Evolutionary conservation across 1,140 invertebrate species (phyloP).

Genomic region (Popillia japonica): DNA sequence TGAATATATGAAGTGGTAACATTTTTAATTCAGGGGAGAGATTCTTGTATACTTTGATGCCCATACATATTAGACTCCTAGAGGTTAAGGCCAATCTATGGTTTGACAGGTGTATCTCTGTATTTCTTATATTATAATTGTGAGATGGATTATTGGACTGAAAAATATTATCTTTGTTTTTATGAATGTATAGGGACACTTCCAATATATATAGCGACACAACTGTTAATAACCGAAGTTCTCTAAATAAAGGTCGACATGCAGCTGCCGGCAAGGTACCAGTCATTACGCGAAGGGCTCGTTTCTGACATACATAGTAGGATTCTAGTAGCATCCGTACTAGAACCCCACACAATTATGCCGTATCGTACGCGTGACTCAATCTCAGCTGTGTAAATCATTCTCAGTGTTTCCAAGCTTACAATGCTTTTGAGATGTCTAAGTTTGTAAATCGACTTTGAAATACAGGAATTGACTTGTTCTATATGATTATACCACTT

Average conservation of each 20-base stretch:
- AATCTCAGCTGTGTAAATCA: background rate
- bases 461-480: background rate
- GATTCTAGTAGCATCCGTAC: background rate
- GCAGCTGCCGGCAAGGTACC: background rate
- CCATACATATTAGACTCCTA: background rate
- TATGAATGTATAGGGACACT: background rate
- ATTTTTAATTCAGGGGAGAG: background rate
- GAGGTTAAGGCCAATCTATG: background rate
- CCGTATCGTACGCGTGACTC: background rate
- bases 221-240: background rate
- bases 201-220: background rate
- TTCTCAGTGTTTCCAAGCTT: background rate
- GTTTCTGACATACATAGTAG: background rate
- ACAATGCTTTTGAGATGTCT: background rate
- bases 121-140: slow-evolving; percentile 4
- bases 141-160: background rate
- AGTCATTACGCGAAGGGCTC: background rate
- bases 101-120: background rate
- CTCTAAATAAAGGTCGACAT: background rate
- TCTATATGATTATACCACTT: background rate
- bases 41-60: background rate
- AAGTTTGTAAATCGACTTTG: background rate
- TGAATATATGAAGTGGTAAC: background rate
- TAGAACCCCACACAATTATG: background rate
- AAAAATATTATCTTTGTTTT: background rate